A percentile compares a stretch with the other conserved stretches of the same genome.
These are phyloP conservation scores for Stenopsyche tienmushanensis DNA, from an alignment of 1,140 invertebrate genomes.

Conservation along the genomic window DNA sequence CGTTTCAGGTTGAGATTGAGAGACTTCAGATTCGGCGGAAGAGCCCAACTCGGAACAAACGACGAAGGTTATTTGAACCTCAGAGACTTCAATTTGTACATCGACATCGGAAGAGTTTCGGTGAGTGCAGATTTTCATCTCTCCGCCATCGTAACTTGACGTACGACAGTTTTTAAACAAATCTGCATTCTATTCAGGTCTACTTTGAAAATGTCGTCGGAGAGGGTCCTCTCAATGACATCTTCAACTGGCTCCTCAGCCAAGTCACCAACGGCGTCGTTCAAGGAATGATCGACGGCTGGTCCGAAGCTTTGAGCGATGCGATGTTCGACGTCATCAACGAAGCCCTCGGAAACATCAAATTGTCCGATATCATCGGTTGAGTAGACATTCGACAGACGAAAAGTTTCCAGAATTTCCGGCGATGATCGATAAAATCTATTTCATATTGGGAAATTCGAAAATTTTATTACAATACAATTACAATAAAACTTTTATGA, in stretches of 20 bases:
- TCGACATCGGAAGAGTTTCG: slow-evolving; percentile 1
- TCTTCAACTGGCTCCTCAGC: slow-evolving; percentile 15
- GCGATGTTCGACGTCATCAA: slow-evolving; percentile 24
- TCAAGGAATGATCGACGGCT: slow-evolving; percentile 4
- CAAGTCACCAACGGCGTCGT: slow-evolving; percentile 24
- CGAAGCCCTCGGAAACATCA: slow-evolving; percentile 14
- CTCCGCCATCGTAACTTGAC: no score
- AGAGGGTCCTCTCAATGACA: slow-evolving; percentile 5
- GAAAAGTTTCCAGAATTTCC: no score
- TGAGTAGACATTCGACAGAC: slow-evolving; percentile 4
- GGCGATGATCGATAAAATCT: no score
- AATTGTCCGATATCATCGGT: slow-evolving; percentile 24
- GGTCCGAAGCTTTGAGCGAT: slow-evolving; percentile 1
- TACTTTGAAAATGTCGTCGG: slow-evolving; percentile 12
- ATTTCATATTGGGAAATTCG: no score
- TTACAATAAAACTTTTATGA: no score
- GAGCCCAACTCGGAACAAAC: slow-evolving; percentile 9
- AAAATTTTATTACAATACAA: no score
- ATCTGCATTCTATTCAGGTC: no score
- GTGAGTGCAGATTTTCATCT: no score
- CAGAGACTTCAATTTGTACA: slow-evolving; percentile 12
- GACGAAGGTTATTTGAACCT: slow-evolving; percentile 5
- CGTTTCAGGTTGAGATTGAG: neutral
- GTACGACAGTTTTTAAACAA: no score
- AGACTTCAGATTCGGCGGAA: slow-evolving; percentile 11